Evolutionary conservation across 2,797 vertebrate species (phyloP).

Genomic region (Pristis pectinata): DNA sequence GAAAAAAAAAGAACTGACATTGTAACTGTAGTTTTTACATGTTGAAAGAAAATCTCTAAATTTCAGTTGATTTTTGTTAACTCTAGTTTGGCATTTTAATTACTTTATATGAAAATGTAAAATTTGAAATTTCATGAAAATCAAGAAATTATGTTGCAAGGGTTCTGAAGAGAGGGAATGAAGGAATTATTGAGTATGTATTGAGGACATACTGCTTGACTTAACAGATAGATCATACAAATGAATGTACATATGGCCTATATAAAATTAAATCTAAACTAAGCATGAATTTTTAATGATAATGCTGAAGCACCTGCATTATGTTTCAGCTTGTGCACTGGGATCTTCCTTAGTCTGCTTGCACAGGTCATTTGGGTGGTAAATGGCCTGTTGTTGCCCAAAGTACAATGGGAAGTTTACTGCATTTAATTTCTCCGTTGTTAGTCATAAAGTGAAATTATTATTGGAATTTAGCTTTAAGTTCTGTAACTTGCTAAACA

Average conservation of each 20-base stretch:
- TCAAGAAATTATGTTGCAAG: neutral
- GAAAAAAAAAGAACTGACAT: neutral
- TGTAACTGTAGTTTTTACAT: neutral
- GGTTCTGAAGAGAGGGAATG: neutral
- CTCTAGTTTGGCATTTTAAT: neutral
- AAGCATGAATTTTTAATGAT: neutral
- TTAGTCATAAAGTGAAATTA: neutral
- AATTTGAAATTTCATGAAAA: neutral
- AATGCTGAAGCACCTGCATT: neutral
- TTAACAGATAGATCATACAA: neutral
- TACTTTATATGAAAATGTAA: neutral
- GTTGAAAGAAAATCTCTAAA: neutral
- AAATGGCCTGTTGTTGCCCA: neutral
- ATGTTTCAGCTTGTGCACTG: neutral
- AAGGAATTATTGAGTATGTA: neutral
- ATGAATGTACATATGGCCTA: neutral
- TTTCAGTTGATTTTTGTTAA: neutral
- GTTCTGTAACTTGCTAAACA: neutral
- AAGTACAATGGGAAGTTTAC: neutral
- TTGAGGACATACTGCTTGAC: neutral
- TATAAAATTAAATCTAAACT: neutral
- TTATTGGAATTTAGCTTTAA: neutral
- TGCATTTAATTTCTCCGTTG: neutral
- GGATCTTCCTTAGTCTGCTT: neutral
- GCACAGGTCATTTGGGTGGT: neutral